A percentile compares a stretch with the other conserved stretches of the same genome.
These are phyloP conservation scores for Octopus sinensis DNA, from an alignment of 1,140 invertebrate genomes.

Conservation along the genomic window DNA sequence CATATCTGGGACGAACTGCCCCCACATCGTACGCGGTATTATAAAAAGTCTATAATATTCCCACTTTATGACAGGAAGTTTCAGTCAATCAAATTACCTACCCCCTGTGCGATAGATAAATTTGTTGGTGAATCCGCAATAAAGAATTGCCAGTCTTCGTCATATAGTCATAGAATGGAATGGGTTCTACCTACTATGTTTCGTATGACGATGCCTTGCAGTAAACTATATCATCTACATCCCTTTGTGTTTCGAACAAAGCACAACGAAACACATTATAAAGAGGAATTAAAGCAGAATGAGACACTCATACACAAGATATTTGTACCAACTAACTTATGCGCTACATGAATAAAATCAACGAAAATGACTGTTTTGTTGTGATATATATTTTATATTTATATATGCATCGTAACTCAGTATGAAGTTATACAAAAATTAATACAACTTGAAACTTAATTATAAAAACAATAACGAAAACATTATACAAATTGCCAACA, in stretches of 20 bases:
- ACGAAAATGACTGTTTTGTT: too few relatives aligned
- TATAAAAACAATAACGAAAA: too few relatives aligned
- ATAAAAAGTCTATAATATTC: slow-evolving; percentile 34
- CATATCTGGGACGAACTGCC: slow-evolving; percentile 43
- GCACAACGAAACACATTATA: neutral
- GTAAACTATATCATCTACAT: neutral
- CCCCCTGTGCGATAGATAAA: slow-evolving; percentile 36
- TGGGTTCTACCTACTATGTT: neutral
- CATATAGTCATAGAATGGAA: slow-evolving; percentile 34
- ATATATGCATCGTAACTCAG: too few relatives aligned
- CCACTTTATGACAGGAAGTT: slow-evolving; percentile 39
- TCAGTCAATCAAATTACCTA: slow-evolving; percentile 33
- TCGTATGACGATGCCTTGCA: slow-evolving; percentile 23
- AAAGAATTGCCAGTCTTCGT: slow-evolving; percentile 30
- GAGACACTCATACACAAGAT: neutral
- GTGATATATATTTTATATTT: too few relatives aligned
- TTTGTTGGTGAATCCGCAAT: slow-evolving; percentile 36
- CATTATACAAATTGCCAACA: too few relatives aligned
- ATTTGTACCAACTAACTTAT: neutral
- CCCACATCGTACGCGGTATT: slow-evolving; percentile 27
- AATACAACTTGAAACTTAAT: too few relatives aligned
- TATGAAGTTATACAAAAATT: too few relatives aligned
- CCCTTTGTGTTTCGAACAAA: neutral
- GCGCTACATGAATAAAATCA: neutral
- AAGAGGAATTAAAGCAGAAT: neutral